Conservation (phyloP, 2,797 vertebrate genomes). For the Borostomias antarcticus region DNA sequence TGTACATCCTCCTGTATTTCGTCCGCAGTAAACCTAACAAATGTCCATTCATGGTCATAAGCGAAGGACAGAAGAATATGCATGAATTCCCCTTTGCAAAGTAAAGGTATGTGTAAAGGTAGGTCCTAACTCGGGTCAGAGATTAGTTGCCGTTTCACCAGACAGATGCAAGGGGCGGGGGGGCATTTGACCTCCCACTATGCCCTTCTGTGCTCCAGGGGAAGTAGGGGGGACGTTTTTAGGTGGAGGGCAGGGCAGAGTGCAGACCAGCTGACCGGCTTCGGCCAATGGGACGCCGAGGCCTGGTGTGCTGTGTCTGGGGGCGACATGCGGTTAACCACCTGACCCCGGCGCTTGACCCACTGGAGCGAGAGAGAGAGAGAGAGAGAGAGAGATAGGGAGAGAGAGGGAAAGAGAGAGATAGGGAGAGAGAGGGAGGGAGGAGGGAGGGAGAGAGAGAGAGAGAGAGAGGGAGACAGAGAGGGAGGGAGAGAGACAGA, state of each 20-base stretch:
- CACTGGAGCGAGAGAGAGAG: slow-evolving; percentile 62
- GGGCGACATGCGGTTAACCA: slow-evolving; percentile 79
- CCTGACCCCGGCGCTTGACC: slow-evolving; percentile 78
- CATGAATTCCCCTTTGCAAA: slow-evolving; percentile 2
- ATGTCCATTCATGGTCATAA: slow-evolving; percentile 11
- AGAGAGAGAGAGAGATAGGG: slow-evolving; percentile 20
- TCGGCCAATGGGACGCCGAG: slow-evolving; percentile 56
- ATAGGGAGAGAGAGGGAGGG: not conserved
- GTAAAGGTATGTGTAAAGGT: slow-evolving; percentile 36
- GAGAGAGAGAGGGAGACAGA: slow-evolving; percentile 47
- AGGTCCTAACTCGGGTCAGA: slow-evolving; percentile 33
- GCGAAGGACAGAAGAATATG: not conserved
- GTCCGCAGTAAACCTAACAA: slow-evolving; percentile 1
- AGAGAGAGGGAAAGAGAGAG: not conserved
- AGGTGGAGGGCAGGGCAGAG: slow-evolving; percentile 67
- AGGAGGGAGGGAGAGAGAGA: slow-evolving; percentile 17
- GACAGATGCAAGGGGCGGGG: slow-evolving; percentile 57
- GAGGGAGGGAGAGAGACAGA: not conserved
- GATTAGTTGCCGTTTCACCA: slow-evolving; percentile 53
- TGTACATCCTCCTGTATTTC: not conserved
- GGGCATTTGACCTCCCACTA: slow-evolving; percentile 75
- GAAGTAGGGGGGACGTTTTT: slow-evolving; percentile 53
- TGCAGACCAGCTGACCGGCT: slow-evolving; percentile 67
- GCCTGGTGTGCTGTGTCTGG: slow-evolving; percentile 63
- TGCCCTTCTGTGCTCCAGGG: slow-evolving; percentile 62